These are phyloP conservation scores for Tyto alba DNA, from an alignment of 2,113 vertebrate genomes.

Conservation along the genomic window DNA sequence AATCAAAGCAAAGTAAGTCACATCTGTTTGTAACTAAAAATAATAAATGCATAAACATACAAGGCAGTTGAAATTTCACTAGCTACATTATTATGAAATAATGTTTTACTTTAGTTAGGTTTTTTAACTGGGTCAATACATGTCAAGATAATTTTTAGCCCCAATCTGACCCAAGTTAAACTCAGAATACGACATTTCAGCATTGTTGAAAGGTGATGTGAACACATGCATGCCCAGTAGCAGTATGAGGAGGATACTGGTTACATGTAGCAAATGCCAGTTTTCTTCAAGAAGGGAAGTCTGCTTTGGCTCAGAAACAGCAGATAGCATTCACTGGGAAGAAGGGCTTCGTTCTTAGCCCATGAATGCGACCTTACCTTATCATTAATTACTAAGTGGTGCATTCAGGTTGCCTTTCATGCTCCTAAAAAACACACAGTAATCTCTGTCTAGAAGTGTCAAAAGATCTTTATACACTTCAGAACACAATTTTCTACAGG, in stretches of 20 bases:
- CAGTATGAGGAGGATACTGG: background rate
- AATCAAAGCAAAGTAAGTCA: conserved; percentile 44
- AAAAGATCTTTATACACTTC: background rate
- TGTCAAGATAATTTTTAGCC: background rate
- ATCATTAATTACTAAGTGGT: background rate
- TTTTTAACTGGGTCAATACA: background rate
- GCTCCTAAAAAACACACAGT: background rate
- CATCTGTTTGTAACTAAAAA: background rate
- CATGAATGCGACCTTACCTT: background rate
- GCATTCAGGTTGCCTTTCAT: background rate
- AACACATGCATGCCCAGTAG: background rate
- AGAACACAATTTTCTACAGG: background rate
- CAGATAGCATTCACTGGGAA: background rate
- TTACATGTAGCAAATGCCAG: background rate
- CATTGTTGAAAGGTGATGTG: background rate
- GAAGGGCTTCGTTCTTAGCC: background rate
- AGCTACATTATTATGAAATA: background rate
- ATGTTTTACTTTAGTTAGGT: background rate
- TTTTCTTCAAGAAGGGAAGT: background rate
- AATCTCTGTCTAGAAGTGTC: background rate
- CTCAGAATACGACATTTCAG: background rate
- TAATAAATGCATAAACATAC: background rate
- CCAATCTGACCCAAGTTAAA: background rate
- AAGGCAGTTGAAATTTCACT: background rate
- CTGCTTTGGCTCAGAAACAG: background rate